Evolutionary conservation across 2,888 invertebrate genomes (phyloP).

Genomic region (Calameuta pallipes): DNA sequence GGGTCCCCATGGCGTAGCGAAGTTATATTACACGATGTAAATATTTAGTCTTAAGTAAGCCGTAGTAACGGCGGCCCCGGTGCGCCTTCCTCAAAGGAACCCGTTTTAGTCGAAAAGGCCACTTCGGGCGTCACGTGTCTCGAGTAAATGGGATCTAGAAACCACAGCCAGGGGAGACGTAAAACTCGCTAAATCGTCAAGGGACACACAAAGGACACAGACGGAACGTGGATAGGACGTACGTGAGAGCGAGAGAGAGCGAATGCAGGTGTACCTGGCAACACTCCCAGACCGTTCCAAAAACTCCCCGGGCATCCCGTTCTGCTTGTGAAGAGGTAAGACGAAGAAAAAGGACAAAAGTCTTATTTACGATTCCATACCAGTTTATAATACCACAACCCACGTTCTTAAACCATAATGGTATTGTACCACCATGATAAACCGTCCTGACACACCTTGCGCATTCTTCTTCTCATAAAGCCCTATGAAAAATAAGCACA

Average conservation of each 20-base stretch:
- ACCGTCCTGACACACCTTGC: constrained; percentile 22
- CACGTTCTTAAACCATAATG: too few species aligned
- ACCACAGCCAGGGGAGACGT: background rate
- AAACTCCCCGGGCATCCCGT: too few species aligned
- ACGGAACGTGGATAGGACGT: background rate
- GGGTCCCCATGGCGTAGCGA: background rate
- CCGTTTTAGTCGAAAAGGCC: too few species aligned
- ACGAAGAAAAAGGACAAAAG: background rate
- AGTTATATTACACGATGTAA: constrained; percentile 32
- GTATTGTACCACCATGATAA: too few species aligned
- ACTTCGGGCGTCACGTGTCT: too few species aligned
- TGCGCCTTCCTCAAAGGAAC: constrained; percentile 17
- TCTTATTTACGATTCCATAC: constrained; percentile 1
- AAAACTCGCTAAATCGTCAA: background rate
- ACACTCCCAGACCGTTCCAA: too few species aligned
- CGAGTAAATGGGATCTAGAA: background rate
- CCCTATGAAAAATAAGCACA: background rate
- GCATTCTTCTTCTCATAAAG: constrained; percentile 16
- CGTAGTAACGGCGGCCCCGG: background rate
- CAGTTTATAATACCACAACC: too few species aligned
- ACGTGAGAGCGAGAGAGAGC: background rate
- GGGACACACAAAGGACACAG: background rate
- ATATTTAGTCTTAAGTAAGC: constrained; percentile 33
- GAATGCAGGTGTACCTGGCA: too few species aligned
- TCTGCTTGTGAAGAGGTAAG: background rate